These are phyloP conservation scores for Tyrannus savana DNA, from an alignment of 2,113 vertebrate genomes.

Conservation along the genomic window DNA sequence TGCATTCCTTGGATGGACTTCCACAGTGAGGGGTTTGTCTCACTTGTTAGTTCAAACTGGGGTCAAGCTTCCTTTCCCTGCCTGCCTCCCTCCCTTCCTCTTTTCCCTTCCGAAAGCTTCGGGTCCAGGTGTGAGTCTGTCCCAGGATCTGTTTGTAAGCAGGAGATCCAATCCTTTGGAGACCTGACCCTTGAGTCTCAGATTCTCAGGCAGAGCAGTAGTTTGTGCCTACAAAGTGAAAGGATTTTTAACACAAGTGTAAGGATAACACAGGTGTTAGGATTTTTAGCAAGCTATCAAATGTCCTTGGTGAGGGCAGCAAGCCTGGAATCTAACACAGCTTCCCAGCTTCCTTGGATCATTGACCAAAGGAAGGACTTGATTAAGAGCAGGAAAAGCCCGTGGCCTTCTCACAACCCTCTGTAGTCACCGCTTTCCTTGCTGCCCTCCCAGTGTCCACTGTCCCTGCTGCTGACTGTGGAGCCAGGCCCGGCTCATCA, in stretches of 20 bases:
- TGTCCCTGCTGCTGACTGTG: background rate
- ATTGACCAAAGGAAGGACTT: background rate
- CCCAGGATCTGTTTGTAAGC: background rate
- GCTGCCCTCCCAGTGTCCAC: background rate
- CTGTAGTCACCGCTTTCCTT: background rate
- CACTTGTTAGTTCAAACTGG: background rate
- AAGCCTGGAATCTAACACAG: background rate
- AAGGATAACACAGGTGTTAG: background rate
- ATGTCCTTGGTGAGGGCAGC: background rate
- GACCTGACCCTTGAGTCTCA: background rate
- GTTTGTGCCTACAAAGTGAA: background rate
- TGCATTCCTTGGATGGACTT: background rate
- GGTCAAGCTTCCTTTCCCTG: conserved; percentile 1
- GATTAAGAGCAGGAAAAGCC: background rate
- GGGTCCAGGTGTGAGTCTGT: background rate
- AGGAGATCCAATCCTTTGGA: background rate
- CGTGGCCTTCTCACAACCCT: accelerated
- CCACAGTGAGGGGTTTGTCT: background rate
- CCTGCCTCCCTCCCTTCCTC: background rate
- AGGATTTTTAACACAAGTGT: background rate
- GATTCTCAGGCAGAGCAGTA: background rate
- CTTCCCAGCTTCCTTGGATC: background rate
- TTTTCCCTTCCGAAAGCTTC: background rate
- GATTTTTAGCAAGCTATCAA: background rate
- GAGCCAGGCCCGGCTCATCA: background rate